Base-by-base conservation (phyloP, 2,888 invertebrate species). In the Macaria liturata region DNA sequence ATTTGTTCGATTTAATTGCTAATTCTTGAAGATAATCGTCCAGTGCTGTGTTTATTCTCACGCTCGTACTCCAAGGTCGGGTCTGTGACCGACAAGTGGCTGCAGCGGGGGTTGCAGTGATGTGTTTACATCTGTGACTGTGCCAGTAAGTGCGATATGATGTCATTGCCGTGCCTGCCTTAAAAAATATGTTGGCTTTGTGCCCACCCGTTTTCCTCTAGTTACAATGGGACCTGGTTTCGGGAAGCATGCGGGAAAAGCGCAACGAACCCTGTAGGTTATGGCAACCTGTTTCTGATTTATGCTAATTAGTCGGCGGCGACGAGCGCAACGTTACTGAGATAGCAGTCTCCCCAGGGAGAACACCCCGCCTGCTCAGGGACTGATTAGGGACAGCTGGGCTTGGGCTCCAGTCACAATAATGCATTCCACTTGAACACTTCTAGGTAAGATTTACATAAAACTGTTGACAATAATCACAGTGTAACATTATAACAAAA, bases 71-170 rank as follows among this genome's bases (percentile, higher is more conserved):
- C 49, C 59, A 46, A 62, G 61, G 54, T 57, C 53, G 64, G 59
- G 65, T 64, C 66, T 68, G 64, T 76, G 71, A 70, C 69, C 68
- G 66, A 75, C 71, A 74, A 75, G 72, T 78, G 70, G 69, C 66
- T 65, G 75, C 74, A 74, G 77, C 71, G 75, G 65, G 68, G 66
- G 78, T 76, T 72, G 77, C 76, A 87, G 88, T 79, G 81, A 91
- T 91, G 90, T 91, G 90, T 91, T 91, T 91, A 91, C 90, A 88
- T 84, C 81, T 86, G 78, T 91, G 84, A 86, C 78, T 81, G 81
- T 78, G 81, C 71, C 78, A 76, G 91, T 91, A 77, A 89, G 91
- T 91, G 71, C 71, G 75, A 63, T 74, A 91, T 91, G 91, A 91
- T 91, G 91, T 91, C 91, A 91, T 90, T 86, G 81, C 81, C 80